Evolutionary conservation across 2,113 vertebrate species (phyloP).

Genomic region (Hyperoodon ampullatus): DNA sequence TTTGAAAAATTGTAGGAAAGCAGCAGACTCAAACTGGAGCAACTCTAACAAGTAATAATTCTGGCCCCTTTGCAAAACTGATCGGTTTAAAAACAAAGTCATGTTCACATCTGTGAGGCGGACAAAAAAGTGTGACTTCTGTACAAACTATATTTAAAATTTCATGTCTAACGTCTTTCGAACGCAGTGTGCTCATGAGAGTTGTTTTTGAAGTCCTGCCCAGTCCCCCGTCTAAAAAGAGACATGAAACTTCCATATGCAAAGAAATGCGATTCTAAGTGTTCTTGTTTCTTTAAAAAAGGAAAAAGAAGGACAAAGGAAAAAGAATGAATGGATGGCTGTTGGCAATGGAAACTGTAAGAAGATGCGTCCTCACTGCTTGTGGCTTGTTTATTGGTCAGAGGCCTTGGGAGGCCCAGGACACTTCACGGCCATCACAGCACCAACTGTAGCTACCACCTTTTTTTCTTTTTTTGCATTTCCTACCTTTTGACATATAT

Average conservation of each 20-base stretch:
- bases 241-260: conserved; percentile 77
- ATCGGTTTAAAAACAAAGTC: conserved; percentile 81
- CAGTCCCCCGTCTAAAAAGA: conserved; percentile 75
- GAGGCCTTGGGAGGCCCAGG: conserved; percentile 77
- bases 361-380: conserved; percentile 69
- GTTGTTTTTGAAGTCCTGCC: conserved; percentile 74
- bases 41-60: conserved; percentile 87
- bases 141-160: conserved; percentile 82
- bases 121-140: conserved; percentile 83
- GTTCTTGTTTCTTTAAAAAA: conserved; percentile 10
- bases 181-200: conserved; percentile 67
- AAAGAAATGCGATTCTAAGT: conserved; percentile 78
- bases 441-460: conserved; percentile 81
- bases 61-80: conserved; percentile 85
- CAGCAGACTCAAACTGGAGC: conserved; percentile 88
- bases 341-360: conserved; percentile 77
- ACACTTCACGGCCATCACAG: conserved; percentile 84
- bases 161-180: conserved; percentile 68
- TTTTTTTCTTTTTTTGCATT: conserved; percentile 75
- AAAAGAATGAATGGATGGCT: conserved; percentile 72
- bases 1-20: conserved; percentile 89
- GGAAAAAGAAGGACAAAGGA: conserved; percentile 46
- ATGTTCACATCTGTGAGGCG: conserved; percentile 84
- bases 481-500: conserved; percentile 87
- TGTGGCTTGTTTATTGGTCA: conserved; percentile 85